Percentiles rank a stretch among this genome's conserved stretches.
These are phyloP conservation scores for Andrena praecox DNA, from an alignment of 2,888 invertebrate genomes.

Conservation along the genomic window DNA sequence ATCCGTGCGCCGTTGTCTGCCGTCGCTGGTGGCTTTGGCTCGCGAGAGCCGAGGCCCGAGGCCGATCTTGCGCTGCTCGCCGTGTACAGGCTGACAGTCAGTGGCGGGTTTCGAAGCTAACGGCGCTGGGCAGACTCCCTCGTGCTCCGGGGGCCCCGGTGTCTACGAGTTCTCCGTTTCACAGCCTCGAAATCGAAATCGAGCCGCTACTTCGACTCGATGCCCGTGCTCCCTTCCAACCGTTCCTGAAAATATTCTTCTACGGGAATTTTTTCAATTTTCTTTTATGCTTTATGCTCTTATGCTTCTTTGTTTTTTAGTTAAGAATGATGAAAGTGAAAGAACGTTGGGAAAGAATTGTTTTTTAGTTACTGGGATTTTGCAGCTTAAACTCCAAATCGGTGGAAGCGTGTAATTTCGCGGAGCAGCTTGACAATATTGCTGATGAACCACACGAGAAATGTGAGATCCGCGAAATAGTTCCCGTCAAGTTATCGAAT, in stretches of 20 bases:
- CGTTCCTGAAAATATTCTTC: not conserved
- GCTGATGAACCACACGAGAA: slow-evolving; percentile 47
- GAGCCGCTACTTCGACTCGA: slow-evolving; percentile 10
- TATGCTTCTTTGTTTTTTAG: not conserved
- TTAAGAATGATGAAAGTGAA: not conserved
- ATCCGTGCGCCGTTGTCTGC: slow-evolving; percentile 69
- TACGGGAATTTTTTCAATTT: not conserved
- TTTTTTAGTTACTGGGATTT: not conserved
- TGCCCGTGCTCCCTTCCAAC: not conserved
- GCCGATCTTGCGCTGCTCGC: slow-evolving; percentile 61
- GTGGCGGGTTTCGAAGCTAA: slow-evolving; percentile 77
- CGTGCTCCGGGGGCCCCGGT: slow-evolving; percentile 67
- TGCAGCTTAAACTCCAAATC: not conserved
- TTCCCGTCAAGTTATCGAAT: slow-evolving; percentile 27
- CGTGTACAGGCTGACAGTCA: slow-evolving; percentile 71
- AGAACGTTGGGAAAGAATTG: not conserved
- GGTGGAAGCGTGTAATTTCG: slow-evolving; percentile 1
- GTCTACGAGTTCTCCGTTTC: slow-evolving; percentile 59
- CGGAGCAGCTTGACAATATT: slow-evolving; percentile 30
- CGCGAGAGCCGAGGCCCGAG: slow-evolving; percentile 61
- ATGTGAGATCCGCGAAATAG: slow-evolving; percentile 39
- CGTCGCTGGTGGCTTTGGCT: slow-evolving; percentile 53
- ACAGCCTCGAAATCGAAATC: slow-evolving; percentile 52
- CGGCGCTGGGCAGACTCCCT: slow-evolving; percentile 70
- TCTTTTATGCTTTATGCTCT: not conserved